These are phyloP conservation scores for Lepidurus couesii DNA, from an alignment of 1,140 invertebrate genomes.

Conservation along the genomic window DNA sequence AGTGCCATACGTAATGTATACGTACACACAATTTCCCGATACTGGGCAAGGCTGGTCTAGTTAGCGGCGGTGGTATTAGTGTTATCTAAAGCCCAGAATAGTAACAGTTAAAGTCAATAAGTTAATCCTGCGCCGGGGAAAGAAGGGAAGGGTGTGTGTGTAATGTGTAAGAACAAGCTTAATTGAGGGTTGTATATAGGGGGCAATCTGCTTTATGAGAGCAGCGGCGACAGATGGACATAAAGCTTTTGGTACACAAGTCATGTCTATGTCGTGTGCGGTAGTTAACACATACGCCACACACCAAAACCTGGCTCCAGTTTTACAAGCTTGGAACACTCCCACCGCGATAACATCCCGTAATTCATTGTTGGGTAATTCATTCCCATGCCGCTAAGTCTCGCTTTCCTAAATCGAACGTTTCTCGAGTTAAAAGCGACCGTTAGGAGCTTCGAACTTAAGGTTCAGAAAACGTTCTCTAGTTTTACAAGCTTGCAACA, in stretches of 20 bases:
- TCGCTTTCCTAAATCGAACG: too few species aligned
- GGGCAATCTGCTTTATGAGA: slow-evolving; percentile 18
- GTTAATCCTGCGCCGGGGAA: slow-evolving; percentile 9
- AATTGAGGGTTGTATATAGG: slow-evolving; percentile 1
- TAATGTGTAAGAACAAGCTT: not conserved
- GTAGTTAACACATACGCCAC: too few species aligned
- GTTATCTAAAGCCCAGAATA: not conserved
- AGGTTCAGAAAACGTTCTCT: too few species aligned
- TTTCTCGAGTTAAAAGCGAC: too few species aligned
- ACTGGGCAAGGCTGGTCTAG: too few species aligned
- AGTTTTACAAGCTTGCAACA: too few species aligned
- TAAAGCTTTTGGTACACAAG: not conserved
- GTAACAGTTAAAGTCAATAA: slow-evolving; percentile 19
- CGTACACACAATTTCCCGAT: not conserved
- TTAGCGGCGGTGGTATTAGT: not conserved
- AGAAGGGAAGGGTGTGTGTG: not conserved
- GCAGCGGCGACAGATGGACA: not conserved
- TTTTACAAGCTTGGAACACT: too few species aligned
- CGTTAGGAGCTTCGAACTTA: too few species aligned
- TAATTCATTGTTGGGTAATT: too few species aligned
- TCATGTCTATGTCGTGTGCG: not conserved
- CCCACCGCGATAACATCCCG: too few species aligned
- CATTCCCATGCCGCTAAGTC: too few species aligned
- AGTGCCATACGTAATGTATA: not conserved
- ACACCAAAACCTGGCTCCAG: too few species aligned